phyloP scores from a whole-genome alignment of 1,140 invertebrate genomes.

The Orchestia grillus region DNA sequence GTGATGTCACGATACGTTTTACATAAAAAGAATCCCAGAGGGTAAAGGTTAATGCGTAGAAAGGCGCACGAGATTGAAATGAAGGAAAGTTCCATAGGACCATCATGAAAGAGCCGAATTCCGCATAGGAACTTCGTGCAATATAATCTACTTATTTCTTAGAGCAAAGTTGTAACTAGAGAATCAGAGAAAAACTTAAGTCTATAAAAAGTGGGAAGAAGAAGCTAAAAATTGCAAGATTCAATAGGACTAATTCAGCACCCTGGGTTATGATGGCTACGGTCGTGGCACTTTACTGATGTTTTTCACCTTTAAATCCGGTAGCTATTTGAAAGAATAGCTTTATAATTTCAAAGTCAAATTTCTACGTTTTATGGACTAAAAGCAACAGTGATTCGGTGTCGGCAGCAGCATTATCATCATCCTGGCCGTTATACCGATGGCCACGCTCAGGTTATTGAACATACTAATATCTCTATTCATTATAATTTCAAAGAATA shows the following conservation, averaged over 20 bases:
- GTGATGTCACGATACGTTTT: background rate
- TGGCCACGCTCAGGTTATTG: background rate
- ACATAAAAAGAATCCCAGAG: background rate
- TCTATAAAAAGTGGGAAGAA: slow-evolving; percentile 38
- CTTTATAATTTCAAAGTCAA: background rate
- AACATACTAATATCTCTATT: background rate
- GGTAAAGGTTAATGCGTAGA: background rate
- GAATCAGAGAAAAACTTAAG: slow-evolving; percentile 51
- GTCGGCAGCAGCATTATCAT: background rate
- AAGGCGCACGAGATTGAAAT: background rate
- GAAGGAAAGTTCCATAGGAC: background rate
- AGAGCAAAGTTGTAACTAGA: slow-evolving; percentile 54
- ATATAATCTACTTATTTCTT: slow-evolving; percentile 10
- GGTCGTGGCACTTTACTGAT: background rate
- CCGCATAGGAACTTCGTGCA: background rate
- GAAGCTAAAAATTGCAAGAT: slow-evolving; percentile 48
- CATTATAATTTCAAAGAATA: background rate
- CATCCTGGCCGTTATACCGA: background rate
- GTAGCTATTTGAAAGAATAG: background rate
- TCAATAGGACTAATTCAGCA: slow-evolving; percentile 31
- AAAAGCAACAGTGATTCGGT: background rate
- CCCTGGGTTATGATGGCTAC: background rate
- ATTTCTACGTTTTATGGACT: background rate
- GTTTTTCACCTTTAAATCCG: background rate
- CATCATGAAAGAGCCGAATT: background rate